Conservation (phyloP, 2,888 invertebrate species). For the Philaethria dido region DNA sequence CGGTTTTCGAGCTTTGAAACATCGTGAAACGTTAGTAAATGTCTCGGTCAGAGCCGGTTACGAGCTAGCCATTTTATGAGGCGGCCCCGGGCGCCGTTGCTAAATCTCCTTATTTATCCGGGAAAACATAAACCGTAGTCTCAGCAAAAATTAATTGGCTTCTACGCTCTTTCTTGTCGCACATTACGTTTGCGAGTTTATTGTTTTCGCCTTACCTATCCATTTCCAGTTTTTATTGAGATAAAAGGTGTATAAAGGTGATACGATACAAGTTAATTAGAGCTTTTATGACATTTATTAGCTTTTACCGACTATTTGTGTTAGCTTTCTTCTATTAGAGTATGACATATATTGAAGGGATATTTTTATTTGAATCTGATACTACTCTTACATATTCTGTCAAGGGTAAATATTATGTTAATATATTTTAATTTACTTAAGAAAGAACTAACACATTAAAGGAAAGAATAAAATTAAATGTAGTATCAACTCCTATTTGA, state of each 20-base stretch:
- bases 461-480: no score
- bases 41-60: constrained; percentile 68
- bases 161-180: constrained; percentile 70
- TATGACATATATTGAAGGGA: neutral
- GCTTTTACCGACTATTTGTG: constrained; percentile 29
- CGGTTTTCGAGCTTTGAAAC: constrained; percentile 41
- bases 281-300: constrained; percentile 39
- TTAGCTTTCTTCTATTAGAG: neutral
- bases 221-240: constrained; percentile 51
- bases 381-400: neutral
- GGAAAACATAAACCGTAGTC: constrained; percentile 79
- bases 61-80: constrained; percentile 75
- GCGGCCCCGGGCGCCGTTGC: constrained; percentile 69
- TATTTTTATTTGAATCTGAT: neutral
- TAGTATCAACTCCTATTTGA: no score
- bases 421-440: neutral
- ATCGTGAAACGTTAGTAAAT: constrained; percentile 66
- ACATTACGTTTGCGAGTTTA: constrained; percentile 71
- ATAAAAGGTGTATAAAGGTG: constrained; percentile 41
- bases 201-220: constrained; percentile 53
- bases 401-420: neutral
- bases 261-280: constrained; percentile 36
- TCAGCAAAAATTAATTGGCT: constrained; percentile 82
- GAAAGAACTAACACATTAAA: neutral
- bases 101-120: constrained; percentile 82